Evolutionary conservation across 2,113 vertebrate species (phyloP).

Genomic region (Pimephales promelas): DNA sequence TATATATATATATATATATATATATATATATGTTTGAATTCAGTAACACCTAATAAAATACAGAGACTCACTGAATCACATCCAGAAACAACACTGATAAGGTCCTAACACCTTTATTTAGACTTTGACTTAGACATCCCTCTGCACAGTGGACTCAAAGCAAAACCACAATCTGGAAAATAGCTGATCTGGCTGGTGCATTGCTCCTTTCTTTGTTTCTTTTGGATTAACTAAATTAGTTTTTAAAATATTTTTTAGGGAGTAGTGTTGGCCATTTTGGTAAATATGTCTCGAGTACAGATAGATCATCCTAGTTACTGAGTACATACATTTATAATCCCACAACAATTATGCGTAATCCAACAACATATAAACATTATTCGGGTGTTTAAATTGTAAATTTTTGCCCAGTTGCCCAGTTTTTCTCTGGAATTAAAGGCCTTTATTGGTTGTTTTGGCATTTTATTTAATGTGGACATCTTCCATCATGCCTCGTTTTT

Average conservation of each 20-base stretch:
- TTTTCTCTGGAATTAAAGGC: neutral
- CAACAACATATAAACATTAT: too few species aligned
- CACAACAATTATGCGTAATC: too few species aligned
- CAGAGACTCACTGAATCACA: constrained; percentile 7
- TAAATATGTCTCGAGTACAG: too few species aligned
- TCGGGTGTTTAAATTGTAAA: neutral
- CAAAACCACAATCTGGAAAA: neutral
- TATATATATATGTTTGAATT: constrained; percentile 22
- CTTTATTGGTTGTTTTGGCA: neutral
- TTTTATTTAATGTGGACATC: neutral
- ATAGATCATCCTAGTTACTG: too few species aligned
- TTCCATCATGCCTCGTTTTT: too few species aligned
- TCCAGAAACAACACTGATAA: constrained; percentile 9
- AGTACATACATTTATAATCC: too few species aligned
- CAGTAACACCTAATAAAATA: constrained; percentile 4
- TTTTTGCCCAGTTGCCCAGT: neutral
- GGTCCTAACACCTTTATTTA: constrained; percentile 3
- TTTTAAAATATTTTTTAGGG: too few species aligned
- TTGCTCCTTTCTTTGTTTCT: neutral
- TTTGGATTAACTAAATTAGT: too few species aligned
- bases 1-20: too few species aligned
- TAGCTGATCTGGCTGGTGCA: neutral
- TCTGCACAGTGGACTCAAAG: neutral
- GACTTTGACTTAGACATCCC: neutral
- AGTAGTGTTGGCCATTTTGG: too few species aligned